These are phyloP conservation scores for Tupiocoris notatus DNA, from an alignment of 2,888 invertebrate genomes.

Conservation along the genomic window DNA sequence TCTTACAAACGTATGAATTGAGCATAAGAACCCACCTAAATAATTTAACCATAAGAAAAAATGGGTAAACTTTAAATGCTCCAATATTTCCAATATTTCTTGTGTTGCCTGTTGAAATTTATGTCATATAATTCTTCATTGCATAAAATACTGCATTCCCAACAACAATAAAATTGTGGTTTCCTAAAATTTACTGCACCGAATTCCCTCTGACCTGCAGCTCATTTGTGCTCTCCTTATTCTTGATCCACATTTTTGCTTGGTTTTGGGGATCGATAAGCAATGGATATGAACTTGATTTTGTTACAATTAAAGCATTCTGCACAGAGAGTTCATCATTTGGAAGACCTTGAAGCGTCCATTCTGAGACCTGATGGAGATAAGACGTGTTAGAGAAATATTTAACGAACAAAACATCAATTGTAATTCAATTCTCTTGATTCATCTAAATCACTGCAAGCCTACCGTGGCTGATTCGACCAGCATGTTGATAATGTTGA, in stretches of 20 bases:
- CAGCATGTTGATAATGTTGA: slow-evolving; percentile 88
- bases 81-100: too few species aligned
- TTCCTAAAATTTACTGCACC: too few species aligned
- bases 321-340: slow-evolving; percentile 95
- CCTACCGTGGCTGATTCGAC: slow-evolving; percentile 82
- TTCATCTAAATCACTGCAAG: slow-evolving; percentile 4
- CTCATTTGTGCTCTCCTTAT: slow-evolving; percentile 85
- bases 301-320: slow-evolving; percentile 94
- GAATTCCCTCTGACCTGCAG: slow-evolving; percentile 63
- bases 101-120: too few species aligned
- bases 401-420: too few species aligned
- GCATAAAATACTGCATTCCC: too few species aligned
- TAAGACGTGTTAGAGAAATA: not conserved
- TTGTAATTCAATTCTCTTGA: not conserved
- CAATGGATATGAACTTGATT: slow-evolving; percentile 90
- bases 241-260: slow-evolving; percentile 97
- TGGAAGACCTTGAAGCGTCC: slow-evolving; percentile 93
- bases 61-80: too few species aligned
- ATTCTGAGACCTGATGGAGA: slow-evolving; percentile 65
- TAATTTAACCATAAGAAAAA: too few species aligned
- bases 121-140: too few species aligned
- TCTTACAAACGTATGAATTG: too few species aligned
- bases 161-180: too few species aligned
- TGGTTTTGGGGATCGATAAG: slow-evolving; percentile 95
- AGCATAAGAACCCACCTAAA: too few species aligned